These are phyloP conservation scores for Leptinotarsa undecemlineata DNA, from an alignment of 1,140 invertebrate species.

Conservation along the genomic window DNA sequence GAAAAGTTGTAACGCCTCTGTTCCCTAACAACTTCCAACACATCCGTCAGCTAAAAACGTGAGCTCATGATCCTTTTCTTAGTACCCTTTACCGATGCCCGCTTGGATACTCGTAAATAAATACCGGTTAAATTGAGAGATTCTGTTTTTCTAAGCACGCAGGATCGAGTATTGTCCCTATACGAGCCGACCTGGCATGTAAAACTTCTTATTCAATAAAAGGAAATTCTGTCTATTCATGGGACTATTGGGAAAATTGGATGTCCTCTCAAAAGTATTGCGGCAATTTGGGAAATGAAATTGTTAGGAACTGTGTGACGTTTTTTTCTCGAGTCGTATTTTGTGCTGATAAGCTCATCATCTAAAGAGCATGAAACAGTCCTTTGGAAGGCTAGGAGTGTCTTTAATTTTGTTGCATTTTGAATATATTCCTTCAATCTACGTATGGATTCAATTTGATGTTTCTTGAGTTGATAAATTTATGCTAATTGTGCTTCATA, in stretches of 20 bases:
- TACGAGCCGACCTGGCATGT: slow-evolving; percentile 12
- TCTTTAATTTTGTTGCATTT: no score
- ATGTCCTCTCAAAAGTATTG: slow-evolving; percentile 6
- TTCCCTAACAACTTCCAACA: slow-evolving; percentile 33
- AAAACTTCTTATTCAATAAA: slow-evolving; percentile 22
- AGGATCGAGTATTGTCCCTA: neutral
- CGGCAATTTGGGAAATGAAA: slow-evolving; percentile 3
- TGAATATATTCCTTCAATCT: no score
- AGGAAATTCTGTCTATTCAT: slow-evolving; percentile 19
- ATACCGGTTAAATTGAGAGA: slow-evolving; percentile 29
- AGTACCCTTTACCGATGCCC: neutral
- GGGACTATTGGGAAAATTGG: neutral
- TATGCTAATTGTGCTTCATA: no score
- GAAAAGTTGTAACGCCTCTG: no score
- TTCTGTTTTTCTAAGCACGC: slow-evolving; percentile 20
- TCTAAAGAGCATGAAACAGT: no score
- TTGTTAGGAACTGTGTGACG: no score
- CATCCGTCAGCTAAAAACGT: slow-evolving; percentile 29
- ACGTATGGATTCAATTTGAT: no score
- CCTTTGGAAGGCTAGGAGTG: no score
- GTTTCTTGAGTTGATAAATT: no score
- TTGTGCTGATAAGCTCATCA: no score
- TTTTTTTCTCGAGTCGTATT: no score
- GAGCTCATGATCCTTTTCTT: slow-evolving; percentile 15
- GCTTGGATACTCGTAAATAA: slow-evolving; percentile 25